A percentile compares a stretch with the other conserved stretches of the same genome.
phyloP scores from a whole-genome alignment of 2,113 vertebrate genomes.

The Thomomys bottae region DNA sequence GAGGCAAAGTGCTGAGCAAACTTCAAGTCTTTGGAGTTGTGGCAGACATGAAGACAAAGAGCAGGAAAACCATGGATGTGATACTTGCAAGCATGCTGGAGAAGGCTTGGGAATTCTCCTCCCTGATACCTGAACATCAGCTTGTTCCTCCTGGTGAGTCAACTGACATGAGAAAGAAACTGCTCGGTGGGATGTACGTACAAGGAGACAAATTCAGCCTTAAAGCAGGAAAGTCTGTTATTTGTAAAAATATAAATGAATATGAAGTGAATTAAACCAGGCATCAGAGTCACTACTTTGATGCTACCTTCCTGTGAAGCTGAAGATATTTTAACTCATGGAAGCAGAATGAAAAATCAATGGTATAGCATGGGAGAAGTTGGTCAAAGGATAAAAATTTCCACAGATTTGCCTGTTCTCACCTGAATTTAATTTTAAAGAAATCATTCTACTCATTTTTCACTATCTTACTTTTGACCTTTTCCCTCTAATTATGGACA shows the following conservation, averaged over 20 bases:
- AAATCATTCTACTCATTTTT: background rate
- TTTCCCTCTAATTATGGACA: background rate
- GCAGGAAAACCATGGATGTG: rapidly evolving
- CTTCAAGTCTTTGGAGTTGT: rapidly evolving
- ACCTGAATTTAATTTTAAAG: no score
- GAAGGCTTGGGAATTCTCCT: background rate
- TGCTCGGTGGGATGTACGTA: no score
- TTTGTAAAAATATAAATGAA: no score
- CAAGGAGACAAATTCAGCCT: background rate
- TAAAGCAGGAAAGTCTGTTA: background rate
- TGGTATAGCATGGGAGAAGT: no score
- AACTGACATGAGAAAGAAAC: background rate
- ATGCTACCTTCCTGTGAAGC: background rate
- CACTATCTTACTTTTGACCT: background rate
- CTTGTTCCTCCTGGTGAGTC: background rate
- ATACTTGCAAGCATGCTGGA: rapidly evolving
- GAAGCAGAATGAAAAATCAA: background rate
- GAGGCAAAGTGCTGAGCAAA: no score
- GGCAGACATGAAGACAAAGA: background rate
- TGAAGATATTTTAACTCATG: background rate
- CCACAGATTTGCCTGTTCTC: no score
- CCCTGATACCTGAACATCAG: background rate
- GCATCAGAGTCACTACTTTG: no score
- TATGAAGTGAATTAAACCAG: background rate
- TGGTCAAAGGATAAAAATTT: background rate